A percentile compares a stretch with the other conserved stretches of the same genome.
Evolutionary conservation across 2,888 invertebrate genomes (phyloP).

Genomic region (Chironomus tentans): DNA sequence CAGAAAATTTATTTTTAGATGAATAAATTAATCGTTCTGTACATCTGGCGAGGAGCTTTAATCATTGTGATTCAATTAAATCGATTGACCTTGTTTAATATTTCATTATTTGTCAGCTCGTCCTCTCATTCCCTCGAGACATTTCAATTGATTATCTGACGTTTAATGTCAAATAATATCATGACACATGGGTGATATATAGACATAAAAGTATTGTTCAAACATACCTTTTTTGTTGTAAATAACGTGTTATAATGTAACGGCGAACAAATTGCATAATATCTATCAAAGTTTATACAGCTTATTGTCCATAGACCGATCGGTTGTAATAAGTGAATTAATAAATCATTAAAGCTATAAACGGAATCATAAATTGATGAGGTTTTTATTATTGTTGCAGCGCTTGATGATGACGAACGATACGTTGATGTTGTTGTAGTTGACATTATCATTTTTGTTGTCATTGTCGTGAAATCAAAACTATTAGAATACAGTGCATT

Average conservation of each 20-base stretch:
- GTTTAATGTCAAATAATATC: too few species aligned
- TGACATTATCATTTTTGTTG: neutral
- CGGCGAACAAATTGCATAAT: slow-evolving; percentile 71
- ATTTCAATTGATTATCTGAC: too few species aligned
- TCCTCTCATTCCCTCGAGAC: too few species aligned
- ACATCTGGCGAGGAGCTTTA: too few species aligned
- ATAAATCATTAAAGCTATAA: slow-evolving; percentile 56
- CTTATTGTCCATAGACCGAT: slow-evolving; percentile 71
- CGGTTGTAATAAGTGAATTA: slow-evolving; percentile 62
- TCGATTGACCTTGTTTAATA: neutral
- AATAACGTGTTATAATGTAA: slow-evolving; percentile 70
- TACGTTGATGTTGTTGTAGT: neutral
- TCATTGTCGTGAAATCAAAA: neutral
- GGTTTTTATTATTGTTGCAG: neutral
- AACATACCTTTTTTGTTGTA: slow-evolving; percentile 55
- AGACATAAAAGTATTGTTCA: neutral
- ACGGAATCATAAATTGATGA: slow-evolving; percentile 42
- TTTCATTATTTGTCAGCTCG: too few species aligned
- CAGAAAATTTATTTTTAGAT: too few species aligned
- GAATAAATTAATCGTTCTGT: too few species aligned
- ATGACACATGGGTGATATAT: too few species aligned
- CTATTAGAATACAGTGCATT: neutral
- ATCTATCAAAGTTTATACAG: slow-evolving; percentile 68
- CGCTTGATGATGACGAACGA: neutral
- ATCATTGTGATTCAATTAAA: neutral